Conservation (phyloP, 2,113 vertebrate species). For the Varanus komodoensis region DNA sequence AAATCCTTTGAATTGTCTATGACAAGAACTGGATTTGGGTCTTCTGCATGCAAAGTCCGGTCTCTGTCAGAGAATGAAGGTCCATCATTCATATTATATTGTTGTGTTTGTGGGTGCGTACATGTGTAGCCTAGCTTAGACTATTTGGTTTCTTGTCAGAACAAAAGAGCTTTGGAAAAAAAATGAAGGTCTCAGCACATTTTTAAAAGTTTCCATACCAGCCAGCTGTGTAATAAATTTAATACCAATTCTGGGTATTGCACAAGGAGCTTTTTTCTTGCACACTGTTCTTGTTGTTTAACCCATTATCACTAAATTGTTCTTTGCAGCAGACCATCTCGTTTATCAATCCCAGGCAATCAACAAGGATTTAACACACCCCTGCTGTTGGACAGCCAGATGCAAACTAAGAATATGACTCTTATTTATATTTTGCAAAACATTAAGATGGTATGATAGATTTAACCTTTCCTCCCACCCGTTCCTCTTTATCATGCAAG, state of each 20-base stretch:
- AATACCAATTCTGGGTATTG: slow-evolving; percentile 8
- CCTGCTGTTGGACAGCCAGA: slow-evolving; percentile 8
- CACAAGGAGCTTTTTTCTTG: slow-evolving; percentile 1
- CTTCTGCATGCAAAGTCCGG: not conserved
- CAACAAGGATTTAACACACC: slow-evolving; percentile 60
- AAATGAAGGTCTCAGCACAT: not conserved
- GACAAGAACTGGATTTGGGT: not conserved
- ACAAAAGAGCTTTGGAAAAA: slow-evolving; percentile 1
- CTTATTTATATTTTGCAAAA: slow-evolving; percentile 7
- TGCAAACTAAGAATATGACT: not conserved
- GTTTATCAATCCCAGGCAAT: slow-evolving; percentile 38
- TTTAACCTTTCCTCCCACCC: not conserved
- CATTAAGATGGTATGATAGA: slow-evolving; percentile 2
- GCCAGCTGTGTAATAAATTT: slow-evolving; percentile 19
- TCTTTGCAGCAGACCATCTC: slow-evolving; percentile 58
- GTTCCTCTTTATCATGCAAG: not conserved
- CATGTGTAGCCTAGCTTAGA: not conserved
- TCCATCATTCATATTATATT: not conserved
- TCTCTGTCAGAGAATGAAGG: too few species aligned
- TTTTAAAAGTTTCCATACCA: slow-evolving; percentile 34
- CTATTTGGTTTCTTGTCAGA: not conserved
- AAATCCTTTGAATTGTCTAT: not conserved
- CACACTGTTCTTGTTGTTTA: slow-evolving; percentile 9
- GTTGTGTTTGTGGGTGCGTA: too few species aligned
- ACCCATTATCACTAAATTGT: slow-evolving; percentile 15